Evolutionary conservation across 2,888 invertebrate genomes (phyloP).

Genomic region (Zaprionus bogoriensis): DNA sequence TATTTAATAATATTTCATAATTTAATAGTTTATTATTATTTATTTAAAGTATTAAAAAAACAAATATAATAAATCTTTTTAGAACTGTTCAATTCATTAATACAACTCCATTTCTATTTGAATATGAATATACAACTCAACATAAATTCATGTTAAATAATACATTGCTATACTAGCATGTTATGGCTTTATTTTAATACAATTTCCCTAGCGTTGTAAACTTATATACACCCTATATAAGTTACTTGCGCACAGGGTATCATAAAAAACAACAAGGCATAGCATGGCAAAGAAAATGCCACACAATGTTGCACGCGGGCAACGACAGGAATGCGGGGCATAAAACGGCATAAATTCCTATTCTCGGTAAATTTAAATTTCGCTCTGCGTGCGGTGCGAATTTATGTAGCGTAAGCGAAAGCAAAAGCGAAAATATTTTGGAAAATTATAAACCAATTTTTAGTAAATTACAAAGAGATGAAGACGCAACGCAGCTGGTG

Average conservation of each 20-base stretch:
- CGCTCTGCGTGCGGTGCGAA: slow-evolving; percentile 19
- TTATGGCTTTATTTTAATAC: background rate
- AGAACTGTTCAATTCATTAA: too few relatives aligned
- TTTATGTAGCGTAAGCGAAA: slow-evolving; percentile 45
- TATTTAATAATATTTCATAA: too few relatives aligned
- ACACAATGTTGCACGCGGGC: slow-evolving; percentile 18
- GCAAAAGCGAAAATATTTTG: slow-evolving; percentile 48
- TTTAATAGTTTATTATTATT: too few relatives aligned
- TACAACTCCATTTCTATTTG: too few relatives aligned
- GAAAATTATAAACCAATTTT: slow-evolving; percentile 67
- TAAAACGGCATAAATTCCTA: slow-evolving; percentile 62
- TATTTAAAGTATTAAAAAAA: too few relatives aligned
- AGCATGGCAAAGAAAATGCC: slow-evolving; percentile 28
- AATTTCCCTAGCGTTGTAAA: background rate
- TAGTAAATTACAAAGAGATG: slow-evolving; percentile 49
- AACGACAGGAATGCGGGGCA: slow-evolving; percentile 23
- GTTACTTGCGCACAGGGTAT: background rate
- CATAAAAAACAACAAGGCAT: slow-evolving; percentile 2
- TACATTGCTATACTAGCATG: too few relatives aligned
- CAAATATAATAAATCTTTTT: too few relatives aligned
- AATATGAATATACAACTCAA: too few relatives aligned
- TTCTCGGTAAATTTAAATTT: slow-evolving; percentile 52
- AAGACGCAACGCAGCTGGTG: slow-evolving; percentile 17
- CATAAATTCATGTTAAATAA: too few relatives aligned
- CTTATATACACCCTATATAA: background rate